phyloP scores from a whole-genome alignment of 2,113 vertebrate genomes.

The Kobus ellipsiprymnus region DNA sequence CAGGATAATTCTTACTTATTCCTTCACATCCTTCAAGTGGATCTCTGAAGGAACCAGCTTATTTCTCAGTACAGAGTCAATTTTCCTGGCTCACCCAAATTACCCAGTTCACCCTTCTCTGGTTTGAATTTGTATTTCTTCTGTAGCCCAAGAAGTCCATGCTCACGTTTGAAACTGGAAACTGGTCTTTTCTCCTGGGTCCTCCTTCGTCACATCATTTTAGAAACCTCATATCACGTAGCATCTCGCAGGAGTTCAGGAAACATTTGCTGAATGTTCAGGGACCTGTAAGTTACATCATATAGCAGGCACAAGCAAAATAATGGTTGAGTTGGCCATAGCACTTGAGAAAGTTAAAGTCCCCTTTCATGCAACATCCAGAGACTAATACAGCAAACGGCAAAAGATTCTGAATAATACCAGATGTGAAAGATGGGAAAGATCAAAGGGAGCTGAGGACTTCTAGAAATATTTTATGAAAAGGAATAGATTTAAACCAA shows the following conservation, averaged over 20 bases:
- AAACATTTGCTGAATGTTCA: background rate
- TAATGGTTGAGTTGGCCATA: rapidly evolving
- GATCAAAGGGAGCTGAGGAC: background rate
- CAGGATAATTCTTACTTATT: too few species aligned
- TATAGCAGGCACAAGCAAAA: rapidly evolving
- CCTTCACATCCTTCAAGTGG: too few species aligned
- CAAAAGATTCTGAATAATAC: background rate
- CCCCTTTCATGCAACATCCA: background rate
- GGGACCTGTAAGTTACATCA: too few species aligned
- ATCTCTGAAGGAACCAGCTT: background rate
- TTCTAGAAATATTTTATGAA: background rate
- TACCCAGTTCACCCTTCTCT: too few species aligned
- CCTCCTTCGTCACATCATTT: background rate
- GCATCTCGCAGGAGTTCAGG: background rate
- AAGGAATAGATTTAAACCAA: background rate
- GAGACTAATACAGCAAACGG: background rate
- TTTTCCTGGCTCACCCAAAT: background rate
- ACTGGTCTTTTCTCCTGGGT: rapidly evolving
- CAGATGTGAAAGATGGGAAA: background rate
- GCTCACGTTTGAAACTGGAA: background rate
- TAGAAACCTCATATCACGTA: rapidly evolving
- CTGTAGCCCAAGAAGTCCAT: background rate
- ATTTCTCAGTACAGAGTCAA: background rate
- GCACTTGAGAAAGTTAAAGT: background rate
- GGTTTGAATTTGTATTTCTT: background rate